Evolutionary conservation across 2,113 vertebrate species (phyloP).

Genomic region (Lanius ludovicianus): DNA sequence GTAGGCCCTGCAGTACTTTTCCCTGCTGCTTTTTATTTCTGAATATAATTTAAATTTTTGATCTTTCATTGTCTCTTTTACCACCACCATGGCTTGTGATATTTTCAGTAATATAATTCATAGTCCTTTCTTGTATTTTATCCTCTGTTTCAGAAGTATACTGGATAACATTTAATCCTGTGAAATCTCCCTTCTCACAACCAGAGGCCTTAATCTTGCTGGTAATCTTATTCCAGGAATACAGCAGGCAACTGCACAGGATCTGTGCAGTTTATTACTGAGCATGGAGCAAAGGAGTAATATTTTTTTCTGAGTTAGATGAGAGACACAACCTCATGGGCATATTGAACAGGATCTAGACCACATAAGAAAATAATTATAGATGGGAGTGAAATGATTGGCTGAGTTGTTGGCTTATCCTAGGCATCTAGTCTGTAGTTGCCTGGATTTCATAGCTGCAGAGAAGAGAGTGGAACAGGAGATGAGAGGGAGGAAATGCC

Average conservation of each 20-base stretch:
- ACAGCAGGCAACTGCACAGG: not conserved
- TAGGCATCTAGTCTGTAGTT: not conserved
- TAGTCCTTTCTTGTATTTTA: not conserved
- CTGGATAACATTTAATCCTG: not conserved
- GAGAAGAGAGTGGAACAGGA: not conserved
- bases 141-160: not conserved
- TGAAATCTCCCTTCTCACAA: constrained; percentile 14
- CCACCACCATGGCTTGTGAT: not conserved
- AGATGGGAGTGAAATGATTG: not conserved
- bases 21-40: not conserved
- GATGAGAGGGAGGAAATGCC: not conserved
- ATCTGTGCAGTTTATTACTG: not conserved
- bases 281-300: not conserved
- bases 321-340: not conserved
- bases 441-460: not conserved
- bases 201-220: constrained; percentile 31
- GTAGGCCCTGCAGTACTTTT: not conserved
- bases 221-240: constrained; percentile 28
- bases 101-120: not conserved
- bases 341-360: not conserved
- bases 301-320: constrained; percentile 1
- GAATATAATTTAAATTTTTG: not conserved
- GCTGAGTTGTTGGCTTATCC: not conserved
- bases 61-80: not conserved
- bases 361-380: not conserved